Evolutionary conservation across 2,113 vertebrate genomes (phyloP), one percentile per base, ranked within the genome.

Genomic region (Capricornis sumatraensis): DNA sequence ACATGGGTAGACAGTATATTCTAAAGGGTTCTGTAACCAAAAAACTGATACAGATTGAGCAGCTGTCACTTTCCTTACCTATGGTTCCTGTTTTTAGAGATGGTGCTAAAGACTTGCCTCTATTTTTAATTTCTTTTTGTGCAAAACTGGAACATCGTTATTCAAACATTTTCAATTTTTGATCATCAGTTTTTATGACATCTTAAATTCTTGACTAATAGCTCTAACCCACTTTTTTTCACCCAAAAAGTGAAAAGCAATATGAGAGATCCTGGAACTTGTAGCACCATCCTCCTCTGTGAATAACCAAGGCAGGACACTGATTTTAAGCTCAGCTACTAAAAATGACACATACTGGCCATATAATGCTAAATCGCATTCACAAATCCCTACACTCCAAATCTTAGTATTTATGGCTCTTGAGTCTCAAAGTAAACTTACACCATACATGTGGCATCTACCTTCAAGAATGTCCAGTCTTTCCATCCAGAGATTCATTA

Each of bases 131-230:
- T 87, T 50, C 36, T 81, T 76, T 62, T 60, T 82, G 28, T 40
- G 53, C 17, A 91, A 96, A 89, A 53, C 28, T 40, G 14, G 28
- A 94, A 55, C 60, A 83, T 89, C n/a, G 23, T 17, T 92, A 89
- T 92, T 91, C 84, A 96, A 58, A 97, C 71, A 64, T 14, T 93
- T 33, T 95, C 30, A 4, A 50, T 78, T 96, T n/a, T 92, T 91
- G 53, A 79, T 47, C 96, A 53, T 50, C 79, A 78, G 17, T 92
- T 98, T 97, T 82, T 82, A 60, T 25, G 96, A 93, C 74, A 17
- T 28, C n/a, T 40, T 95, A 64, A 47, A 93, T 97, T 95, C n/a
- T 96, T 96, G 67, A 91, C 62, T 92, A 88, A 74, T 82, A 71
- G 28, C 67, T 91, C 52, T 88, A 15, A 33, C 47, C 47, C 45